Conservation (phyloP, 1,140 invertebrate species). For the Rhagoletis pomonella region DNA sequence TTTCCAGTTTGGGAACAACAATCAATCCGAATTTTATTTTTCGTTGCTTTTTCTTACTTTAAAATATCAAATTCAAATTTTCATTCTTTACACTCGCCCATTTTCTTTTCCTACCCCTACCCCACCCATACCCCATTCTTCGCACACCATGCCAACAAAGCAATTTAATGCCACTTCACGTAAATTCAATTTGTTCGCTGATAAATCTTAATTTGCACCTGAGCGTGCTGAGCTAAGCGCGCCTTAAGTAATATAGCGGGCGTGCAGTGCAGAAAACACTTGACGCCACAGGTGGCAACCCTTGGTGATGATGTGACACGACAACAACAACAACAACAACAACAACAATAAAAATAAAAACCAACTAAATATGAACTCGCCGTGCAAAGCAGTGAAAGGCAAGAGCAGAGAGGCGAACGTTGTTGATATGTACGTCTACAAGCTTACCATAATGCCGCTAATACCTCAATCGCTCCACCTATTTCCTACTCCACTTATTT, state of each 20-base stretch:
- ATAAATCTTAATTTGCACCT: slow-evolving; percentile 52
- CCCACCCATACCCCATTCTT: background rate
- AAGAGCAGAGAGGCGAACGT: background rate
- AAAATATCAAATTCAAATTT: no score
- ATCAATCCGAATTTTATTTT: no score
- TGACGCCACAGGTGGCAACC: slow-evolving; percentile 48
- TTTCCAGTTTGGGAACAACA: no score
- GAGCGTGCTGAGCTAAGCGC: slow-evolving; percentile 29
- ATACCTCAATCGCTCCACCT: slow-evolving; percentile 4
- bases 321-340: background rate
- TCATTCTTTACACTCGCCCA: background rate
- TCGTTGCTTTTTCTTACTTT: no score
- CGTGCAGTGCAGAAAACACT: slow-evolving; percentile 16
- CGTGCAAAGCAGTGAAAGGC: background rate
- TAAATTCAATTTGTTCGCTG: slow-evolving; percentile 52
- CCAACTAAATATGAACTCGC: no score
- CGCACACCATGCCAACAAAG: background rate
- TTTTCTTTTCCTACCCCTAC: no score
- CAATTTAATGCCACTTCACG: slow-evolving; percentile 49
- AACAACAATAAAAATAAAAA: background rate
- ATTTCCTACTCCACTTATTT: background rate
- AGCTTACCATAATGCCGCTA: slow-evolving; percentile 48
- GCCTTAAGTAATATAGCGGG: slow-evolving; percentile 9
- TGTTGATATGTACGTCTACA: background rate
- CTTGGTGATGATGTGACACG: background rate